Evolutionary conservation across 2,797 vertebrate genomes (phyloP).

Genomic region (Melanotaenia pygmaea): DNA sequence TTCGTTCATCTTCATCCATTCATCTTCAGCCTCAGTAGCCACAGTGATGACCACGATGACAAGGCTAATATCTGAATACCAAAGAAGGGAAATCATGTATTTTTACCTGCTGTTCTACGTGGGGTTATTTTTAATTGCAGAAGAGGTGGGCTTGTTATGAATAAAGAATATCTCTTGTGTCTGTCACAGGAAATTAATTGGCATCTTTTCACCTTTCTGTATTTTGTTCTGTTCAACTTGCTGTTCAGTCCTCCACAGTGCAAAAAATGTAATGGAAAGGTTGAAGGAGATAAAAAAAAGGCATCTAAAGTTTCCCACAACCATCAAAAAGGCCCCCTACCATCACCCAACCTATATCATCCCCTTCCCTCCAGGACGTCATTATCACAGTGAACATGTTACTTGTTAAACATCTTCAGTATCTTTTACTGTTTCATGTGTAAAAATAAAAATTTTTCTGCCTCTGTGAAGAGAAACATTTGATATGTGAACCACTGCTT

Average conservation of each 20-base stretch:
- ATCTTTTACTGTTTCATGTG: constrained; percentile 44
- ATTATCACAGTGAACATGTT: constrained; percentile 67
- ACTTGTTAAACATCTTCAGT: constrained; percentile 57
- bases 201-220: constrained; percentile 23
- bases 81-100: background rate
- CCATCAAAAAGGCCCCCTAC: constrained; percentile 30
- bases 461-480: constrained; percentile 46
- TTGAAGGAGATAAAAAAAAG: background rate
- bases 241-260: constrained; percentile 19
- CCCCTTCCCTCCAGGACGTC: constrained; percentile 49
- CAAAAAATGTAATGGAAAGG: constrained; percentile 41
- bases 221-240: constrained; percentile 41
- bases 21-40: background rate
- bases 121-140: constrained; percentile 3
- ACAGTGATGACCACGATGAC: background rate
- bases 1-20: background rate
- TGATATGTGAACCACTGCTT: constrained; percentile 63
- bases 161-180: constrained; percentile 34
- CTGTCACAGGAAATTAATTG: constrained; percentile 46
- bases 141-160: constrained; percentile 25
- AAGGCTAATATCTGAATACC: background rate
- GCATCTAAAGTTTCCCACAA: constrained; percentile 49
- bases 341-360: constrained; percentile 28
- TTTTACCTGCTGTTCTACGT: background rate
- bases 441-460: constrained; percentile 71